Evolutionary conservation across 1,140 invertebrate genomes (phyloP).

Genomic region (Harpegnathos saltator): DNA sequence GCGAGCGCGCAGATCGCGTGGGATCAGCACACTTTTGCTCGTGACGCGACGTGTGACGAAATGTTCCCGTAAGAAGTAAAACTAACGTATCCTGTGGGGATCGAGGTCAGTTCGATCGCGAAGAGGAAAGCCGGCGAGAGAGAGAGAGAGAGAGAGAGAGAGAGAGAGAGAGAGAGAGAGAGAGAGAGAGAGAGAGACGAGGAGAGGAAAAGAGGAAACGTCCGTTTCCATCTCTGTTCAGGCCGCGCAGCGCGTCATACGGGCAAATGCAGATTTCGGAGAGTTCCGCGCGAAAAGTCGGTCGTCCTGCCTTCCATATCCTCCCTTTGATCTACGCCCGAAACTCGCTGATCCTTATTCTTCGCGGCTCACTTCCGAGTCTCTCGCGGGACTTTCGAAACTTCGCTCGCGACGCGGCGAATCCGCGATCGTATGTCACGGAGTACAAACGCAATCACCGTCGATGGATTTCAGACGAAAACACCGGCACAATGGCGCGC

Average conservation of each 20-base stretch:
- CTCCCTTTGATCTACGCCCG: neutral
- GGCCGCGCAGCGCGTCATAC: neutral
- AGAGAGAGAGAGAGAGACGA: no score
- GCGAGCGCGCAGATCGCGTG: no score
- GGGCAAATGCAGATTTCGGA: neutral
- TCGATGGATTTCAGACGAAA: constrained; percentile 34
- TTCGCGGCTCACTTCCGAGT: neutral
- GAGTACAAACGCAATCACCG: constrained; percentile 37
- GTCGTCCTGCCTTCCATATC: neutral
- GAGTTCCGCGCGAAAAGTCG: constrained; percentile 5
- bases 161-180: no score
- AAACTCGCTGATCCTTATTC: neutral
- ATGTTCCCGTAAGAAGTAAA: neutral
- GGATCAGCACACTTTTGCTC: no score
- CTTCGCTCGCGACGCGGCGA: neutral
- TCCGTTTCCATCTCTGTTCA: no score
- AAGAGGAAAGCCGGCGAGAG: neutral
- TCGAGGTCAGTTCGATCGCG: neutral
- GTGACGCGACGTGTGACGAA: no score
- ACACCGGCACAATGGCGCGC: constrained; percentile 30
- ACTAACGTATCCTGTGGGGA: neutral
- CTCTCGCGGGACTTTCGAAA: neutral
- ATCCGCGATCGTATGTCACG: constrained; percentile 5
- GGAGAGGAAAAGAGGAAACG: neutral
- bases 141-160: no score